A percentile compares a stretch with the other conserved stretches of the same genome.
Conservation (phyloP, 2,888 invertebrate species). For the Troilus luridus region DNA sequence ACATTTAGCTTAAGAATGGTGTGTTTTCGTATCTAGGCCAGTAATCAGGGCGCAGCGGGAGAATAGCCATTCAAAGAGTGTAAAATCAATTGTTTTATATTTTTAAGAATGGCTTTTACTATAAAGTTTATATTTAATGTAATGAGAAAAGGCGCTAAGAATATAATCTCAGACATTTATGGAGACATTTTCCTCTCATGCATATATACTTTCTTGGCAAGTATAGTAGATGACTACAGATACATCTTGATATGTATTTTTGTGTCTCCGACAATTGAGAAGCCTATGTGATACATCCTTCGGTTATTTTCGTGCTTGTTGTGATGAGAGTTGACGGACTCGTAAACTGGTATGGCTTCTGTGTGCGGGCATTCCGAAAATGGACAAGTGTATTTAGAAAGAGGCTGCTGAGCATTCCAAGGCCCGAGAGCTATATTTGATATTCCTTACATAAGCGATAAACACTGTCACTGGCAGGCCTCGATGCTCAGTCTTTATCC, state of each 20-base stretch:
- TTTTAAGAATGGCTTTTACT: no score
- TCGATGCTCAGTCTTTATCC: background rate
- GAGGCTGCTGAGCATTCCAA: background rate
- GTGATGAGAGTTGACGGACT: background rate
- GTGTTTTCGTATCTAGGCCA: no score
- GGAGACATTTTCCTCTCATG: no score
- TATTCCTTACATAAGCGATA: background rate
- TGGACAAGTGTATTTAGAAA: slow-evolving; percentile 5
- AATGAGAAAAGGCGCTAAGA: no score
- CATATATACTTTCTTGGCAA: no score
- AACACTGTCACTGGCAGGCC: background rate
- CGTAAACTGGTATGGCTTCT: slow-evolving; percentile 2
- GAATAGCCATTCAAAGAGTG: no score
- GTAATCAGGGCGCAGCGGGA: no score
- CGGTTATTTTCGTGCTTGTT: background rate
- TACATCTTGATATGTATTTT: background rate
- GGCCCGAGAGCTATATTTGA: background rate
- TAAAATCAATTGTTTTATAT: no score
- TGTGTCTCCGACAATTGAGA: background rate
- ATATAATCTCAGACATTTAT: no score
- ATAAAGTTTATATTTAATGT: no score
- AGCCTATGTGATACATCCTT: background rate
- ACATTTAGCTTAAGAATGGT: no score
- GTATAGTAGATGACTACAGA: no score
- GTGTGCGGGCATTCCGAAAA: background rate